Conservation (phyloP, 2,113 vertebrate species). For the Copsychus sechellarum region DNA sequence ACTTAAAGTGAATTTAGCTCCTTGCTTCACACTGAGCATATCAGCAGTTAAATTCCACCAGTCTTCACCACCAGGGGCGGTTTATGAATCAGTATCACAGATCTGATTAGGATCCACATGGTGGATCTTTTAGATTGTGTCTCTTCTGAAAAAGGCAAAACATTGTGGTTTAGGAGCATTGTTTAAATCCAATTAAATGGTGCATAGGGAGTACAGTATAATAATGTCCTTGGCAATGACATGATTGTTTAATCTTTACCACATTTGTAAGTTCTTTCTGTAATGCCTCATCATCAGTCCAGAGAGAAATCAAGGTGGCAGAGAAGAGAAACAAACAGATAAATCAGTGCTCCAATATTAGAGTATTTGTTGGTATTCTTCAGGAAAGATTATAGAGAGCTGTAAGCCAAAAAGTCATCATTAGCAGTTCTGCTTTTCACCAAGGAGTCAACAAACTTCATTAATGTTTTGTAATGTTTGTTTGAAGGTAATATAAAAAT, state of each 20-base stretch:
- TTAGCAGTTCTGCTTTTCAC: constrained; percentile 24
- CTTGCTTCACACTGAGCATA: not conserved
- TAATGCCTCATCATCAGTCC: not conserved
- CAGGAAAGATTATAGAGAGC: constrained; percentile 14
- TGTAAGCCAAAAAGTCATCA: constrained; percentile 19
- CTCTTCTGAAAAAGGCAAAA: not conserved
- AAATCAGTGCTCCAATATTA: not conserved
- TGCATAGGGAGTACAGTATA: not conserved
- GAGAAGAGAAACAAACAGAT: constrained; percentile 49
- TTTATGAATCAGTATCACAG: not conserved
- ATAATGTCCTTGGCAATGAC: not conserved
- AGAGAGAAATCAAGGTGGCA: not conserved
- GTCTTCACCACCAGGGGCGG: not conserved
- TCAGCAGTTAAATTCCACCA: not conserved
- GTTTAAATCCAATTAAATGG: not conserved
- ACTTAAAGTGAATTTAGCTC: not conserved
- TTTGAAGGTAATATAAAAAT: not conserved
- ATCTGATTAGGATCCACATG: not conserved
- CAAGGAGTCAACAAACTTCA: not conserved
- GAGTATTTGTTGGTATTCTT: not conserved
- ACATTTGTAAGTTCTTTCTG: not conserved
- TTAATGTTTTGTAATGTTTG: not conserved
- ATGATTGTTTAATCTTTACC: not conserved
- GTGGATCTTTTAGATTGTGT: not conserved
- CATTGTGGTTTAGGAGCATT: not conserved